Base-by-base conservation (phyloP, 23 tunicate species). In the Pegea sp. region DNA sequence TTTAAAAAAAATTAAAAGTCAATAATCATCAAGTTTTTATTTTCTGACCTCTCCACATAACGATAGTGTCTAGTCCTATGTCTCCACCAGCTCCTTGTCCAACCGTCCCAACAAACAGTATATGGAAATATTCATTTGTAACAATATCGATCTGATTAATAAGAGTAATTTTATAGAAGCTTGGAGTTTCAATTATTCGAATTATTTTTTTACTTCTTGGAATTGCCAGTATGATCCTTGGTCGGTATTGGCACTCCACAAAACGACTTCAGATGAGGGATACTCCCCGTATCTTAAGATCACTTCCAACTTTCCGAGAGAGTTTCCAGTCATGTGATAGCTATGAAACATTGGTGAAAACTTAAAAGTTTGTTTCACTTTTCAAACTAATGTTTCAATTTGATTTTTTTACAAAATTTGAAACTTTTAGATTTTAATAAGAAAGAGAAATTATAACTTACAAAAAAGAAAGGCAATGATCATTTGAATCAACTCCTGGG, bases 401-500 rank as follows among this genome's bases (percentile, higher is more conserved):
- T n/a, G n/a, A n/a, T n/a, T n/a, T n/a, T n/a, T n/a, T n/a, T n/a
- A n/a, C n/a, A n/a, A n/a, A n/a, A n/a, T n/a, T n/a, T n/a, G n/a
- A n/a, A n/a, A n/a, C n/a, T n/a, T n/a, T n/a, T n/a, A n/a, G n/a
- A n/a, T n/a, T n/a, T n/a, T n/a, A n/a, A n/a, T n/a, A n/a, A n/a
- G n/a, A n/a, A n/a, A n/a, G n/a, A n/a, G n/a, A n/a, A n/a, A n/a
- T n/a, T n/a, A n/a, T n/a, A 27, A 29, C 42, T 29, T 63, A 78
- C 92, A 77, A 78, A 29, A 78, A 78, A 3, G 64, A 58, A 56
- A 84, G 58, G 52, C 95, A 84, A 62, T 84, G 95, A 30, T 73
- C 26, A 53, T 73, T 70, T 22, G 64, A 63, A 5, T 22, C 11
- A 1, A 23, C 33, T 23, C 48, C 16, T 28, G 49, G 21, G 48